A percentile compares a stretch with the other conserved stretches of the same genome.
Conservation (phyloP, 92 coral and sea anemone species). For the Phenganax stokvisi region DNA sequence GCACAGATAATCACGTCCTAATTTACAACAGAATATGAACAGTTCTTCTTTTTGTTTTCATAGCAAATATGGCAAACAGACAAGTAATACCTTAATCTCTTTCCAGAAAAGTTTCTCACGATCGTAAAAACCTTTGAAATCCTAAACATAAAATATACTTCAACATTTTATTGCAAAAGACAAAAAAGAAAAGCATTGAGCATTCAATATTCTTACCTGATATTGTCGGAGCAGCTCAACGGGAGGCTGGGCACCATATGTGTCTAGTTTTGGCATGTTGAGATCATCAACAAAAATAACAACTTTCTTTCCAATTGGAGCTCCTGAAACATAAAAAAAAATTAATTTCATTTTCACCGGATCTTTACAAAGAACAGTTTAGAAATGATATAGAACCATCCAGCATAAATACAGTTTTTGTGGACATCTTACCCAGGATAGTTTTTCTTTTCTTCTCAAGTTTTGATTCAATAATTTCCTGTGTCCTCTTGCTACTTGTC, state of each 20-base stretch:
- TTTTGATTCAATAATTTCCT: conserved; percentile 94
- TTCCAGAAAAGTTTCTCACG: conserved; percentile 97
- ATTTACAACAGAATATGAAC: too few relatives aligned
- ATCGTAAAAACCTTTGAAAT: conserved; percentile 88
- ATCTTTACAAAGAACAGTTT: too few relatives aligned
- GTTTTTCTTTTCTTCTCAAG: conserved; percentile 94
- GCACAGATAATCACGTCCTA: conserved; percentile 98
- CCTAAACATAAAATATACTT: conserved; percentile 47
- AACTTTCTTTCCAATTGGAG: conserved; percentile 81
- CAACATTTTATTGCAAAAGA: background rate
- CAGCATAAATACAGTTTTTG: too few relatives aligned
- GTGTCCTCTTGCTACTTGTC: conserved; percentile 96
- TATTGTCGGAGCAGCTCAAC: conserved; percentile 86
- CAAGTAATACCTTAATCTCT: conserved; percentile 67
- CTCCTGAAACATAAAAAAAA: conserved; percentile 44
- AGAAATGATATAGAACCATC: too few relatives aligned
- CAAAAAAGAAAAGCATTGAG: background rate
- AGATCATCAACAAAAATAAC: conserved; percentile 93
- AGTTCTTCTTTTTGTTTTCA: too few relatives aligned
- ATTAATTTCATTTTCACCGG: too few relatives aligned
- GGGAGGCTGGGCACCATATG: conserved; percentile 99
- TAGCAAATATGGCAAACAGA: background rate
- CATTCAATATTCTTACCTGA: conserved; percentile 52
- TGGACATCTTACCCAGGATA: conserved; percentile 62
- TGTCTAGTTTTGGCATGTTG: conserved; percentile 98